Evolutionary conservation across 2,113 vertebrate genomes (phyloP).

Genomic region (Arizona elegans): DNA sequence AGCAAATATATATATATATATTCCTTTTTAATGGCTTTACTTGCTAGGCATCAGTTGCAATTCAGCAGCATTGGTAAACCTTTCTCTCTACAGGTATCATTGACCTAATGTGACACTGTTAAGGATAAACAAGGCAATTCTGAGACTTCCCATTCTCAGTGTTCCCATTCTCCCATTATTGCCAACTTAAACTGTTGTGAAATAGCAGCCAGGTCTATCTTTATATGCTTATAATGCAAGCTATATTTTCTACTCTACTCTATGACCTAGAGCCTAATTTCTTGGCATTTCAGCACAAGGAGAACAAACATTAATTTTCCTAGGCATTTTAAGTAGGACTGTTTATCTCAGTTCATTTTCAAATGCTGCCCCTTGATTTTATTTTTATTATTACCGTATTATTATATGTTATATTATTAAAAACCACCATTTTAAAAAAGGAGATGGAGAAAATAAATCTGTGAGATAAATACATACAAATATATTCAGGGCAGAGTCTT

Average conservation of each 20-base stretch:
- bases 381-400: not conserved
- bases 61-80: not conserved
- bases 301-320: not conserved
- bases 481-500: not conserved
- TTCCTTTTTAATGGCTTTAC: not conserved
- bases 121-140: not conserved
- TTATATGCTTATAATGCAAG: not conserved
- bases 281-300: not conserved
- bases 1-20: not conserved
- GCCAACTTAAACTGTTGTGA: not conserved
- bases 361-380: not conserved
- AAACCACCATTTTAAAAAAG: not conserved
- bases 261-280: not conserved
- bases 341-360: not conserved
- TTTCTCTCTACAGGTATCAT: not conserved
- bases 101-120: not conserved
- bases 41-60: not conserved
- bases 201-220: not conserved
- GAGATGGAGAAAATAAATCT: not conserved
- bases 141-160: not conserved
- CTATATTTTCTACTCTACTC: not conserved
- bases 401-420: not conserved
- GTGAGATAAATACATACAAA: not conserved
- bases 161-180: not conserved
- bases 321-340: not conserved